A percentile compares a stretch with the other conserved stretches of the same genome.
phyloP scores from a whole-genome alignment of 1,140 invertebrate species.

The Heliconius melpomene region DNA sequence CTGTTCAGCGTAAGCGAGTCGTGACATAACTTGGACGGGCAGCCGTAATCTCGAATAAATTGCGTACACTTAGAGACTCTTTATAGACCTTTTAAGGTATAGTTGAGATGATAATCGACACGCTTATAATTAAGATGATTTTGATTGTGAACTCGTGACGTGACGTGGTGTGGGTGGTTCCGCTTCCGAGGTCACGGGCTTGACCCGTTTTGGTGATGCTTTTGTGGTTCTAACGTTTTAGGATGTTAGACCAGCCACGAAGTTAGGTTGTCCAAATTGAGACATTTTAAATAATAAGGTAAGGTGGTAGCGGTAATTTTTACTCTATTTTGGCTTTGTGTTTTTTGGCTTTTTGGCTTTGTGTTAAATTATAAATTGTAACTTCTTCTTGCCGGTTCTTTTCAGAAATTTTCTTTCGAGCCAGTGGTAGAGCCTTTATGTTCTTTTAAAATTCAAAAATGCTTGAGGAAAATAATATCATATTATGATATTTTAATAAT shows the following conservation, averaged over 20 bases:
- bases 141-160: slow-evolving; percentile 73
- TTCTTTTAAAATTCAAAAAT: too few species aligned
- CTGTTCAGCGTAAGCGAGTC: slow-evolving; percentile 58
- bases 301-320: neutral
- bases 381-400: too few species aligned
- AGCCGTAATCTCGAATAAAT: slow-evolving; percentile 77
- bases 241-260: slow-evolving; percentile 28
- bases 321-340: neutral
- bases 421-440: too few species aligned
- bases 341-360: too few species aligned
- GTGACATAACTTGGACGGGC: slow-evolving; percentile 71
- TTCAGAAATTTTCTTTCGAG: too few species aligned
- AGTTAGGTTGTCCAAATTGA: slow-evolving; percentile 23
- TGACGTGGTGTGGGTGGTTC: slow-evolving; percentile 76
- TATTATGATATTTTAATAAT: too few species aligned
- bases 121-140: slow-evolving; percentile 78
- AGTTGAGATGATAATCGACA: slow-evolving; percentile 79
- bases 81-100: slow-evolving; percentile 80
- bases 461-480: too few species aligned
- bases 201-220: slow-evolving; percentile 53
- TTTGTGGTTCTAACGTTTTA: slow-evolving; percentile 49
- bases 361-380: too few species aligned
- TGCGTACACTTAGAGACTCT: slow-evolving; percentile 78
- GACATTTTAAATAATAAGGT: slow-evolving; percentile 2
- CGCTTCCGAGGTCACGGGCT: slow-evolving; percentile 72